These are phyloP conservation scores for Perdix hodgsoniae DNA, from an alignment of 2,797 vertebrate species.

Conservation along the genomic window DNA sequence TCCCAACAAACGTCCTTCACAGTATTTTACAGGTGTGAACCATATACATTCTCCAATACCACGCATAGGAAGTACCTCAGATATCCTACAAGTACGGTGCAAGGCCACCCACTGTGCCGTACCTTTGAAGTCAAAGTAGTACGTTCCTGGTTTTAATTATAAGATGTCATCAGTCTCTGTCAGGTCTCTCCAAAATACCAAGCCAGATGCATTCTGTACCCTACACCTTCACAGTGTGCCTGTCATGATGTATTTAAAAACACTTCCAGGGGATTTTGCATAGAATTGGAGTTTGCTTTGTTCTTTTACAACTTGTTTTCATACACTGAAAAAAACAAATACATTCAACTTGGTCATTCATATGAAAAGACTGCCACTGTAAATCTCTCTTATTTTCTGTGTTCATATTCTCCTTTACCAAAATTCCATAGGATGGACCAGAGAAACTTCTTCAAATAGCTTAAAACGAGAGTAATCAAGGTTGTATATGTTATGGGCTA, in stretches of 20 bases:
- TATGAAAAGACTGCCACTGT: not conserved
- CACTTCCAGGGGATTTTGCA: not conserved
- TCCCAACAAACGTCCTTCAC: not conserved
- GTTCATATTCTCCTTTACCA: not conserved
- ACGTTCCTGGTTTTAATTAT: not conserved
- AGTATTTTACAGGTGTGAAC: not conserved
- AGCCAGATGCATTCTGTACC: not conserved
- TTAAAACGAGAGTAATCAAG: not conserved
- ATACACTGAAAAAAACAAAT: not conserved
- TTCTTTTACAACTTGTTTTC: not conserved
- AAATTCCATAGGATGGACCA: not conserved
- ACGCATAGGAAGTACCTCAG: not conserved
- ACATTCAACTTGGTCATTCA: not conserved
- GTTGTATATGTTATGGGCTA: not conserved
- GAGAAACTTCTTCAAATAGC: not conserved
- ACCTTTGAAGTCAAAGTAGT: not conserved
- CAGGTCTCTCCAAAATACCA: not conserved
- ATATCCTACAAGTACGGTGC: not conserved
- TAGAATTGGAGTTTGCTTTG: not conserved
- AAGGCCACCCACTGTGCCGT: not conserved
- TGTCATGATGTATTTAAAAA: not conserved
- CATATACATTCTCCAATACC: not conserved
- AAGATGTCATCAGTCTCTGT: not conserved
- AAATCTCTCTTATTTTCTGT: not conserved
- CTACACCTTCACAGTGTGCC: not conserved